Evolutionary conservation across 2,797 vertebrate species (phyloP), one percentile per base, ranked within the genome.

Genomic region (Paguma larvata): DNA sequence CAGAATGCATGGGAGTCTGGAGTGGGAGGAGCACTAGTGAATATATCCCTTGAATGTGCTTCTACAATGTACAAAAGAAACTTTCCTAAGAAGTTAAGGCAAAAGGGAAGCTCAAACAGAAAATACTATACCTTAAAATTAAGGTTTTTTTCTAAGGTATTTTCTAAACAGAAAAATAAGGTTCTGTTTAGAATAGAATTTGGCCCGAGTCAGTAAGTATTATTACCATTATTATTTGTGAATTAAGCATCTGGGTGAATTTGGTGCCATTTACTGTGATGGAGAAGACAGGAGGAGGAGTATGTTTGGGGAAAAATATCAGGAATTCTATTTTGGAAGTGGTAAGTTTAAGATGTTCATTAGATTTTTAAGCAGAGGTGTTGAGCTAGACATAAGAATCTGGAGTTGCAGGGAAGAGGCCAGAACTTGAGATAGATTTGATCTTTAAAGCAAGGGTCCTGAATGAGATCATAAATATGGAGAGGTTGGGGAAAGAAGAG

Each of bases 11-110:
- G 10, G 32, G 11, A 46, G 10, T 27, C 56, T 30, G 13, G 6
- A 3, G 1, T 2, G 8, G 0, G 0, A 14, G 38, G 16, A 23
- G 2, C 32, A 23, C 10, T 38, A 3, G 27, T 15, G 27, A 27
- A 3, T 3, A 4, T 3, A 9, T 34, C 41, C 48, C 32, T 46
- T 21, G 38, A 84, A 10, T 27, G 6, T 19, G 9, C 32, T 27
- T 18, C n/a, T 90, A 56, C 14, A 34, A 2, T 8, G 23, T 16
- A 9, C 12, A 63, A 38, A 53, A 80, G 19, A 51, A 70, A 30
- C 30, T 38, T 87, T 87, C 53, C 78, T 27, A 53, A 80, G 65
- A 92, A 85, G 63, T 1, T 2, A 23, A 23, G 21, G 70, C 62
- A 34, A 32, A 84, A 68, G 51, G 38, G 21, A 91, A 93, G 38